Base-by-base conservation (phyloP, 2,888 invertebrate genomes). In the Erpobdella octoculata region DNA sequence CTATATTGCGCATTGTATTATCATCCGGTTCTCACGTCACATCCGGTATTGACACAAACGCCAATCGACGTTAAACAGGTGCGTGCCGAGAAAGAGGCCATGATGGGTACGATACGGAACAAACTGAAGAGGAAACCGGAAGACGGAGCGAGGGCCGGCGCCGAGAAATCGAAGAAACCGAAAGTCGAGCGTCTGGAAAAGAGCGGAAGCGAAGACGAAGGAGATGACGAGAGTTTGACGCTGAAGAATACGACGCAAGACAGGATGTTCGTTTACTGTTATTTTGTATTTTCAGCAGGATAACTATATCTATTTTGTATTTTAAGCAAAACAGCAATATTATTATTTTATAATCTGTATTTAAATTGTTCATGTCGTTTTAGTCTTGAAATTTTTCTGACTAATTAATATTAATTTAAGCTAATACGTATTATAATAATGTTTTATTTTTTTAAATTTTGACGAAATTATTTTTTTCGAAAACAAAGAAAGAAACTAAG, bases 401-500 rank as follows among this genome's bases (percentile, higher is more conserved):
- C 46, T 46, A 31, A 35, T 69, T 35, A 9, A 69, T 25, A 33
- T 33, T 6, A 46, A 69, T 8, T 33, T 46, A 33, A 2, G 21
- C 21, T 64, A 28, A 8, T 33, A 12, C 35, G 28, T 65, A 4
- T 35, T 65, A 35, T n/a, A n/a, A n/a, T n/a, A n/a, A n/a, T n/a
- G n/a, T n/a, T n/a, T n/a, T n/a, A n/a, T n/a, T n/a, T n/a, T n/a
- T n/a, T n/a, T n/a, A n/a, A n/a, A n/a, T n/a, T n/a, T n/a, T n/a
- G n/a, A n/a, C n/a, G n/a, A n/a, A n/a, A n/a, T n/a, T n/a, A n/a
- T n/a, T n/a, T n/a, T n/a, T n/a, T n/a, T n/a, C n/a, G n/a, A n/a
- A n/a, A n/a, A n/a, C n/a, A n/a, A n/a, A 85, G 77, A 84, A 85
- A 65, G 81, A 83, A 48, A 38, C 37, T 53, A 18, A 72, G 58